Conservation (phyloP, 2,113 vertebrate species). For the Sporophila hypoxantha region DNA sequence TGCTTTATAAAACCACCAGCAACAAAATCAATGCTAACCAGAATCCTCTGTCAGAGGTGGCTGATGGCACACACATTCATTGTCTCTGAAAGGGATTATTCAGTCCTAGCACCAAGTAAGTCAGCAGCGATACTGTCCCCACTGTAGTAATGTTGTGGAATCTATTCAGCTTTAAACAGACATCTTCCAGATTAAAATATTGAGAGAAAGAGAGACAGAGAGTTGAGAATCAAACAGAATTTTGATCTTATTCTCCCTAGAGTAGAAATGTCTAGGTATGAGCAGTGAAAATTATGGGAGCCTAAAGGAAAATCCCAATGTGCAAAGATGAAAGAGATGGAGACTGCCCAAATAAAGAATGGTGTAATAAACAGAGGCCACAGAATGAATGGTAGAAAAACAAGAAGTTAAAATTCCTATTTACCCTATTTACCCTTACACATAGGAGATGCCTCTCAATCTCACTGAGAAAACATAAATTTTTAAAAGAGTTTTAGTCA, state of each 20-base stretch:
- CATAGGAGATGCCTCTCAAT: not conserved
- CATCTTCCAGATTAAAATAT: not conserved
- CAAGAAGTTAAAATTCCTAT: not conserved
- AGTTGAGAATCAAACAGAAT: not conserved
- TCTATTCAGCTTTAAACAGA: not conserved
- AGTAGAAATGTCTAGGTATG: not conserved
- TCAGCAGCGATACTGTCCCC: not conserved
- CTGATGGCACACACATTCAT: not conserved
- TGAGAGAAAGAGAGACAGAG: not conserved
- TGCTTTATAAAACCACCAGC: not conserved
- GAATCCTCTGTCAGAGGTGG: not conserved
- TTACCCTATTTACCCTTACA: not conserved
- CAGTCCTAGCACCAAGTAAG: not conserved
- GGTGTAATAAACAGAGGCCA: not conserved
- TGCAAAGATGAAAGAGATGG: not conserved
- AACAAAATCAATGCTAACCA: not conserved
- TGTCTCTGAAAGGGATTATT: not conserved
- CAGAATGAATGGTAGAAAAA: not conserved
- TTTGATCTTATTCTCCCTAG: not conserved
- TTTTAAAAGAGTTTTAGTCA: not conserved
- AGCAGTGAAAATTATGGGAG: not conserved
- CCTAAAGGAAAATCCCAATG: not conserved
- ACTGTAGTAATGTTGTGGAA: not conserved
- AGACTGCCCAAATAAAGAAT: not conserved
- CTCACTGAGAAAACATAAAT: not conserved